Evolutionary conservation across 2,888 invertebrate species (phyloP).

Genomic region (Synergus gifuensis): DNA sequence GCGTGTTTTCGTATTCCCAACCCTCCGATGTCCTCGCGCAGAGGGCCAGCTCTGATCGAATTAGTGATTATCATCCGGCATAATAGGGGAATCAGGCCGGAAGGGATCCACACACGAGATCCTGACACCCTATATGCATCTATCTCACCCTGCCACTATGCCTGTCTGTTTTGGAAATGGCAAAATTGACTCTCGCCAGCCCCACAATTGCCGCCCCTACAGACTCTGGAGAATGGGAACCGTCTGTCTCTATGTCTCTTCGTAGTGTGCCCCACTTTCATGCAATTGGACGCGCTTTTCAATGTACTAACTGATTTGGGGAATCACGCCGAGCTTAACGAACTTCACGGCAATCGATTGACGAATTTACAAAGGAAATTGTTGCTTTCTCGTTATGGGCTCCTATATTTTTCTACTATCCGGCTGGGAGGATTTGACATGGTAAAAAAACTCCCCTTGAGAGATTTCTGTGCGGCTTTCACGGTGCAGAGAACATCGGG

Average conservation of each 20-base stretch:
- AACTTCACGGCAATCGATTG: constrained; percentile 16
- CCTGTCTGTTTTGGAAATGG: constrained; percentile 41
- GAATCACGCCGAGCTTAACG: constrained; percentile 47
- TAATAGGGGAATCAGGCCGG: constrained; percentile 28
- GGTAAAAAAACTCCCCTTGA: neutral
- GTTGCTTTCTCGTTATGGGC: neutral
- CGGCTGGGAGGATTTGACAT: neutral
- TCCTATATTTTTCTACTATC: neutral
- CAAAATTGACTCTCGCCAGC: constrained; percentile 41
- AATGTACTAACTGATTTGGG: constrained; percentile 55
- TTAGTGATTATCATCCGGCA: constrained; percentile 62
- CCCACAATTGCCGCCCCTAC: neutral
- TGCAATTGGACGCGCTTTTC: constrained; percentile 55
- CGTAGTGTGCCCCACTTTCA: constrained; percentile 52
- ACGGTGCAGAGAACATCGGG: neutral
- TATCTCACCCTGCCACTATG: neutral
- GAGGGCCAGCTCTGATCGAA: constrained; percentile 60
- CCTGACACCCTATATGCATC: neutral
- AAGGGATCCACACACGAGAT: constrained; percentile 34
- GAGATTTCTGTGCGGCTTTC: neutral
- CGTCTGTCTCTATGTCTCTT: neutral
- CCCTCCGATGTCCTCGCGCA: constrained; percentile 40
- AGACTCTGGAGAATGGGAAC: neutral
- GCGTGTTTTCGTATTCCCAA: constrained; percentile 68
- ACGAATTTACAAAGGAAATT: constrained; percentile 2